These are phyloP conservation scores for Lampris incognitus DNA, from an alignment of 2,113 vertebrate species.

Conservation along the genomic window DNA sequence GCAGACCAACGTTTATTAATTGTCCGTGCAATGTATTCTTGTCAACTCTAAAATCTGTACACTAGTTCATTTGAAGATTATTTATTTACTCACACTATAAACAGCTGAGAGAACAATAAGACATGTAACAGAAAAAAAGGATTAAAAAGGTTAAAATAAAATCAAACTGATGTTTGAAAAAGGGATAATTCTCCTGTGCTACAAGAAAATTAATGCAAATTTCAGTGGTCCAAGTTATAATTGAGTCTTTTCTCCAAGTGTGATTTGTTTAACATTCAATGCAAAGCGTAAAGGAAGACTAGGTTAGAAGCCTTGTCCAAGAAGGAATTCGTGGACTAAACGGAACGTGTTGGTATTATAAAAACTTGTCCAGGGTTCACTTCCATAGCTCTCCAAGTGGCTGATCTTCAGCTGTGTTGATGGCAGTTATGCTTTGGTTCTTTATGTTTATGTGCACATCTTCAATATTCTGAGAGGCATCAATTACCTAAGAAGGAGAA, in stretches of 20 bases:
- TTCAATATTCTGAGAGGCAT: conserved; percentile 88
- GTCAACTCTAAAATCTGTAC: conserved; percentile 64
- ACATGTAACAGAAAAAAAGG: conserved; percentile 47
- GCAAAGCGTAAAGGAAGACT: too few relatives aligned
- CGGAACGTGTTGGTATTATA: too few relatives aligned
- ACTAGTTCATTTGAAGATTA: conserved; percentile 73
- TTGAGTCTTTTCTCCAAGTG: background rate
- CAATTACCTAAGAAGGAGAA: conserved; percentile 80
- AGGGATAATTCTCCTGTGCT: background rate
- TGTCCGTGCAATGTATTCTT: conserved; percentile 62
- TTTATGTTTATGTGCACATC: conserved; percentile 87
- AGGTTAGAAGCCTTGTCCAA: too few relatives aligned
- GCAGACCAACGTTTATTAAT: conserved; percentile 61
- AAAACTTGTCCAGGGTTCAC: conserved; percentile 36
- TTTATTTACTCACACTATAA: conserved; percentile 78
- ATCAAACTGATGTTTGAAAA: conserved; percentile 10
- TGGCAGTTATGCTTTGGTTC: conserved; percentile 70
- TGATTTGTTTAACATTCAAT: too few relatives aligned
- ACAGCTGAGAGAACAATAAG: conserved; percentile 47
- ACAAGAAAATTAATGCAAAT: background rate
- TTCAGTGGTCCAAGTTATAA: background rate
- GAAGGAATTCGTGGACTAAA: too few relatives aligned
- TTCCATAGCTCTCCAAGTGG: conserved; percentile 89
- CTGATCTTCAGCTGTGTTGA: conserved; percentile 70
- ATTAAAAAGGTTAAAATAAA: conserved; percentile 60